Percentiles rank a stretch among this genome's conserved stretches.
Conservation (phyloP, 2,113 vertebrate species). For the Craseonycteris thonglongyai region DNA sequence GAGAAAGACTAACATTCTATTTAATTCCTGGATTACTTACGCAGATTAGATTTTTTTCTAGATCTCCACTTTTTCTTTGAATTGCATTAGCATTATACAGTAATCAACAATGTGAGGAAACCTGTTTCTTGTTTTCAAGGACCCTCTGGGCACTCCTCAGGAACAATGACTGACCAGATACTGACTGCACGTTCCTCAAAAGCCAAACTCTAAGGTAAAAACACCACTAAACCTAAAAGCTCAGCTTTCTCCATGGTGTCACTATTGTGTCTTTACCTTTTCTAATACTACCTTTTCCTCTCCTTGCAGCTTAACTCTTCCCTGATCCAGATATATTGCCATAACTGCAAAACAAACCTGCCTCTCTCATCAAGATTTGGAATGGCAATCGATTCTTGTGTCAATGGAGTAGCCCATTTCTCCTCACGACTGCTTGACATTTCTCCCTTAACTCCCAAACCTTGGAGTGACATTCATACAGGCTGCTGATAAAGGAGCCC, state of each 20-base stretch:
- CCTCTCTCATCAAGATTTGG: neutral
- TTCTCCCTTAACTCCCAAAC: neutral
- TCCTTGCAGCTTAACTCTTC: neutral
- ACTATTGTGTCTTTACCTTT: neutral
- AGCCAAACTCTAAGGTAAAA: too few relatives aligned
- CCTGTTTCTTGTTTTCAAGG: neutral
- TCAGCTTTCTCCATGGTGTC: neutral
- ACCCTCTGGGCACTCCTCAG: fast-evolving
- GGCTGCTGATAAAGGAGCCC: neutral
- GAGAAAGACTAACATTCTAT: neutral
- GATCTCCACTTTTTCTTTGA: neutral
- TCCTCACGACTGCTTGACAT: neutral
- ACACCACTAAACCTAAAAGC: neutral
- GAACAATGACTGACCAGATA: neutral
- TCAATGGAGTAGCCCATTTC: neutral
- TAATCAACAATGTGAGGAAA: neutral
- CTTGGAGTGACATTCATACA: too few relatives aligned
- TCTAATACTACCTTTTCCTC: neutral
- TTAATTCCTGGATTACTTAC: neutral
- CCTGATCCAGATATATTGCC: neutral
- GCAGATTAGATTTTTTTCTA: neutral
- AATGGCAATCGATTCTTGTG: neutral
- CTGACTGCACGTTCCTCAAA: neutral
- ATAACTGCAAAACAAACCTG: neutral
- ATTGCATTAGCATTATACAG: neutral